Evolutionary conservation across 2,888 invertebrate species (phyloP), one percentile per base, ranked within the genome.

Genomic region (Ectemnius cavifrons): DNA sequence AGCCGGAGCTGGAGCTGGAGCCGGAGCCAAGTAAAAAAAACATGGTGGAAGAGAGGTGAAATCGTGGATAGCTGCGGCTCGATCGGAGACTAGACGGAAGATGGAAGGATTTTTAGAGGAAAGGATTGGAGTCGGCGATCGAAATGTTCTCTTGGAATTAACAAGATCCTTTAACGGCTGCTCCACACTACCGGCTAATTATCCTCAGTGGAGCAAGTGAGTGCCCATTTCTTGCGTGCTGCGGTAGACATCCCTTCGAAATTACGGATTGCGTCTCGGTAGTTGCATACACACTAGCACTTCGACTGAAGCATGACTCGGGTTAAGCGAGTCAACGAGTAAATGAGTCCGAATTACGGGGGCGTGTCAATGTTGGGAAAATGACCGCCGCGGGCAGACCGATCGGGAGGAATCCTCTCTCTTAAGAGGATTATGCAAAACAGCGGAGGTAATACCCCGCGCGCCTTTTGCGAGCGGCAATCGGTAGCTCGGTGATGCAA

Each of bases 261-360:
- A 86, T 86, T 86, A 84, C 79, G 84, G 82, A 85, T 14, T 6
- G n/a, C 52, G 16, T 84, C 85, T 77, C 81, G 80, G 59, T 63
- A 63, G 71, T 58, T 67, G 52, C 61, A 37, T 6, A 37, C 37
- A 37, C 37, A 64, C 67, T 52, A 72, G 57, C 65, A 69, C 67
- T 71, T 37, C 81, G 81, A 84, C 78, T 84, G 84, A 84, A 83
- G 81, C 77, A 73, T 78, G 77, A 85, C 77, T 80, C 83, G 80
- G 84, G 84, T 85, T 82, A 84, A 84, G 79, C 84, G 86, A 86
- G 86, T 87, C 86, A 86, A 85, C 87, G 84, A 86, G 89, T 82
- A 89, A 89, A 89, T 85, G 87, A 88, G 87, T 88, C 86, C 86
- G 87, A 88, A 89, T 88, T 89, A 89, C 87, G 88, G 84, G 87